Base-by-base conservation (phyloP, 2,113 vertebrate species). In the Seriola dumerili region DNA sequence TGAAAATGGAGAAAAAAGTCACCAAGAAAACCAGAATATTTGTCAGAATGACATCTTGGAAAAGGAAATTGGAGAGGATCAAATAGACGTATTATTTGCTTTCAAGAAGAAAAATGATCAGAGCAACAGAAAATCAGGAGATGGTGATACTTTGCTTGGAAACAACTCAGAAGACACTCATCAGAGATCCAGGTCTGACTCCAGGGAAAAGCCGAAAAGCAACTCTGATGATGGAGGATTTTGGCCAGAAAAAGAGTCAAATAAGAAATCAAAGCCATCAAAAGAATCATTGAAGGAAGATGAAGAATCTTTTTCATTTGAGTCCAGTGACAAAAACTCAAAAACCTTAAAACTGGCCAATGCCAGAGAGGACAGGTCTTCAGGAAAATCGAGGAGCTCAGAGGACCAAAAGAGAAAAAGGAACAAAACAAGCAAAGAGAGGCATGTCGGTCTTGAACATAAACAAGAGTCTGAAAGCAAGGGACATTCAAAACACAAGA, bases 31-130 rank as follows among this genome's bases (percentile, higher is more conserved):
- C 3, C 40, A 66, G 7, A 36, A 52, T 5, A 3, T 59, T 1
- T 52, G 36, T 71, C n/a, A 14, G 42, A 84, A 77, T 25, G 83
- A 89, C 1, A 0, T 73, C 40, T 58, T 58, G 2, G 81, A 76
- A 54, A 74, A 73, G 21, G 83, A 75, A 66, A 36, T 19, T 36
- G 29, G 87, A 19, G 80, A 64, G 23, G 72, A 86, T 64, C 38
- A 81, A 55, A 75, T 29, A 7, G 72, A 82, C 4, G 4, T 34
- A 64, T 58, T 23, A 19, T 3, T 44, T 54, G 9, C 64, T 57
- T 84, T 70, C 23, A 88, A 82, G 46, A 85, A 87, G 25, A 92
- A 80, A 54, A 70, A n/a, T 3, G 23, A 57, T 59, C 36, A 21
- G 14, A 48, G 55, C 42, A n/a, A 73, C 11, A 85, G n/a, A n/a